Base-by-base conservation (phyloP, 2,888 invertebrate species). In the Epinotia bilunana region DNA sequence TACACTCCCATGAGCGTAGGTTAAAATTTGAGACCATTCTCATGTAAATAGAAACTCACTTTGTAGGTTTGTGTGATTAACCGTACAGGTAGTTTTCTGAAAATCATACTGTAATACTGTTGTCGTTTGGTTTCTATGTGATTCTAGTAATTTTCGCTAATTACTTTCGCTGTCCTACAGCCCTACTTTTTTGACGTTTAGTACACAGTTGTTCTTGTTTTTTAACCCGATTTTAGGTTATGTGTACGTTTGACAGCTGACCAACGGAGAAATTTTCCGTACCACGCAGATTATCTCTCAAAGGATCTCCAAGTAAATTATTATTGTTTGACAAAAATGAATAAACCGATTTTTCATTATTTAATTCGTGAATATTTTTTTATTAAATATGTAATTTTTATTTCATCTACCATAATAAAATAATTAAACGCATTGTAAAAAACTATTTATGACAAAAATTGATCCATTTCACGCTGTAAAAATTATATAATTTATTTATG, bases 81-180 rank as follows among this genome's bases (percentile, higher is more conserved):
- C 3, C 70, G 53, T 13, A 65, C 23, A 53, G 70, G 64, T 0
- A 74, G 18, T 28, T 74, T 74, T 65, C 74, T 71, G 58, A 71
- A 74, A 64, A 74, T 74, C 74, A 74, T 74, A 20, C 6, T 70
- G 63, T 20, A 33, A 61, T n/a, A 9, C 9, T 33, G 13, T 20
- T 43, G 4, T 18, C 33, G 18, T 68, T 68, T 28, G 18, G 13
- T 23, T 5, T 11, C 53, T 57, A 13, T 55, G 18, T 18, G 20
- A 39, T 43, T 9, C 20, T 12, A 68, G 18, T 33, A 39, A 68
- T n/a, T 23, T 43, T 39, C n/a, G 4, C n/a, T 12, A 33, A n/a
- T n/a, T 46, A 69, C 58, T 68, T 57, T 57, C 9, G 16, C 57
- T 33, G 20, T 39, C 16, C 18, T 46, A 46, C 9, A 43, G 6